These are phyloP conservation scores for Brachycybe producta DNA, from an alignment of 2,888 invertebrate genomes.

Conservation along the genomic window DNA sequence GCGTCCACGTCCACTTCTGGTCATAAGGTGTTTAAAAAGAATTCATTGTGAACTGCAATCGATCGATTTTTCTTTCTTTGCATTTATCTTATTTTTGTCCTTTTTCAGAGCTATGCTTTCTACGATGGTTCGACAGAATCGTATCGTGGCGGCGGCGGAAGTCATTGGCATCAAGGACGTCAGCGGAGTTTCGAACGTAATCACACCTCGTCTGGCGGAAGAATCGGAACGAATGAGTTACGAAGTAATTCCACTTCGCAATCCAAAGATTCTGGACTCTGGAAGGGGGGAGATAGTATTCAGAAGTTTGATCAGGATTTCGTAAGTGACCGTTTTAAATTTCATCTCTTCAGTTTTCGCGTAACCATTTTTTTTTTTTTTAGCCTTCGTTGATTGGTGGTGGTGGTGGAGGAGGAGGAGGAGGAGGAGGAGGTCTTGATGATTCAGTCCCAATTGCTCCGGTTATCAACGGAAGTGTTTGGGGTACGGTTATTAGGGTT, in stretches of 20 bases:
- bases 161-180: conserved; percentile 20
- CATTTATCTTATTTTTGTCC: background rate
- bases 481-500: conserved; percentile 21
- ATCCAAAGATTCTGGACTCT: background rate
- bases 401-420: conserved; percentile 19
- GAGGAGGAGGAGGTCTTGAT: conserved; percentile 12
- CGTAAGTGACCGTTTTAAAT: conserved; percentile 20
- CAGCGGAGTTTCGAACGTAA: conserved; percentile 21
- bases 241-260: background rate
- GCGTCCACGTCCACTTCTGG: too few species aligned
- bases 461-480: conserved; percentile 23
- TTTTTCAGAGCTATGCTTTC: conserved; percentile 12
- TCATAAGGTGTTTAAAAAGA: conserved; percentile 12
- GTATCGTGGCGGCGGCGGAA: conserved; percentile 6
- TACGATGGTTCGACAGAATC: conserved; percentile 14
- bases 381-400: conserved; percentile 24
- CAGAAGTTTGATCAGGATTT: conserved; percentile 25
- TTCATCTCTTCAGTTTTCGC: too few species aligned
- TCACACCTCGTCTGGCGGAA: conserved; percentile 18
- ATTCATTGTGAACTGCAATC: background rate
- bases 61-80: background rate
- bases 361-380: conserved; percentile 10
- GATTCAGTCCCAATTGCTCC: conserved; percentile 13
- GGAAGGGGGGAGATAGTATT: conserved; percentile 18
- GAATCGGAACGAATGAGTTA: background rate